Conservation (phyloP, 2,113 vertebrate genomes). For the Fulica atra region DNA sequence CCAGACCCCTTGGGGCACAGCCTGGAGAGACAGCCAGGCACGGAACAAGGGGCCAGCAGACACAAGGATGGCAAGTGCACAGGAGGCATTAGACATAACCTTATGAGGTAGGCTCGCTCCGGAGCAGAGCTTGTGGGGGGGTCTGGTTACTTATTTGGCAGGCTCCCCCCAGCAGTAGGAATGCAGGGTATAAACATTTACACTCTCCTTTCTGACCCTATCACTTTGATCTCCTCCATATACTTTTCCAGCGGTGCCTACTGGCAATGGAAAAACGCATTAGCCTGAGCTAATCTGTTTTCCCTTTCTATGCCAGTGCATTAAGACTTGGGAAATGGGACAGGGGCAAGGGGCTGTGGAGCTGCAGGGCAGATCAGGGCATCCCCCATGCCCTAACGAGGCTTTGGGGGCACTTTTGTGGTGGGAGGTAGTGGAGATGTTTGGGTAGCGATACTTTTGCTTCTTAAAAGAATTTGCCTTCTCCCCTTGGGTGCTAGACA, state of each 20-base stretch:
- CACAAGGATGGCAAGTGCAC: background rate
- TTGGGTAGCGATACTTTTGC: background rate
- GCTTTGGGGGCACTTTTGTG: rapidly evolving
- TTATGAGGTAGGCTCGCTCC: background rate
- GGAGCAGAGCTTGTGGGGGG: background rate
- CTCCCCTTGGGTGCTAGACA: background rate
- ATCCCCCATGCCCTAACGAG: background rate
- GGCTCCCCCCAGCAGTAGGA: background rate
- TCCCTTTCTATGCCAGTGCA: slow-evolving; percentile 26
- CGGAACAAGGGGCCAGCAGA: background rate
- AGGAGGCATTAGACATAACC: background rate
- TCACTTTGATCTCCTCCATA: slow-evolving; percentile 53
- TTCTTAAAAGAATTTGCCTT: background rate
- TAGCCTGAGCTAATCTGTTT: slow-evolving; percentile 60
- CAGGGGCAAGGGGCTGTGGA: background rate
- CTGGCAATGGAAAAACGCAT: slow-evolving; percentile 63
- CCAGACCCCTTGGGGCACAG: rapidly evolving
- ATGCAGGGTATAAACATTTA: slow-evolving; percentile 5
- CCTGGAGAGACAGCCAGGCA: rapidly evolving
- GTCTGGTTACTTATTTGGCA: background rate
- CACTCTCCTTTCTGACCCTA: slow-evolving; percentile 38
- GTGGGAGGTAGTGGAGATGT: background rate
- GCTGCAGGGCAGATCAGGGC: background rate
- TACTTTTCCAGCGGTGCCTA: slow-evolving; percentile 49
- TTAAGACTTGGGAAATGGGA: slow-evolving; percentile 23